These are phyloP conservation scores for Diacarnus erythraeanus DNA, from an alignment of 37 sponge, comb jelly and placozoan genomes.

Conservation along the genomic window DNA sequence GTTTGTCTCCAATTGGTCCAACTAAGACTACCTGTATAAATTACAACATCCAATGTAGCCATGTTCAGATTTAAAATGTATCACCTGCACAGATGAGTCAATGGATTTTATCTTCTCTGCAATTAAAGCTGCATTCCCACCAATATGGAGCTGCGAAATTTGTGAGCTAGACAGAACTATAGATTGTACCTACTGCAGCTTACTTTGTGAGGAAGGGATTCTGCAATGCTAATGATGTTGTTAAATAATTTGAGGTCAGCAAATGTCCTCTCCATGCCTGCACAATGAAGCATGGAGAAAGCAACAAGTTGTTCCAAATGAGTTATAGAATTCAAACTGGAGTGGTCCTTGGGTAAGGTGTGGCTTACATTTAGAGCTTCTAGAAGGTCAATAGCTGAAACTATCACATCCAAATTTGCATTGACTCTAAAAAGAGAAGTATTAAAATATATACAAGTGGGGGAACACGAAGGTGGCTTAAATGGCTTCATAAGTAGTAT, in stretches of 20 bases:
- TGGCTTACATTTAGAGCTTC: conserved; percentile 25
- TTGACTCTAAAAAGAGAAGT: conserved; percentile 59
- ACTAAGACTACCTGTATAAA: conserved; percentile 54
- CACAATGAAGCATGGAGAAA: conserved; percentile 73
- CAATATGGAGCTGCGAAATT: conserved; percentile 68
- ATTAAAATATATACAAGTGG: not conserved
- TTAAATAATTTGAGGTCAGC: conserved; percentile 28
- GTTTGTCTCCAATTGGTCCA: conserved; percentile 71
- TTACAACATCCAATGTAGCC: not conserved
- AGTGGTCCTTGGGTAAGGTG: conserved; percentile 37
- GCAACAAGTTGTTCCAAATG: conserved; percentile 65
- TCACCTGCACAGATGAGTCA: conserved; percentile 16
- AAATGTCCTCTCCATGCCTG: conserved; percentile 80
- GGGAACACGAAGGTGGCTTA: no score
- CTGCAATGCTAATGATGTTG: conserved; percentile 55
- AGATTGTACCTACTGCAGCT: not conserved
- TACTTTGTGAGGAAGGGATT: conserved; percentile 45
- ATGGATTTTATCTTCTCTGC: conserved; percentile 59
- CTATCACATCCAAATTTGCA: conserved; percentile 82
- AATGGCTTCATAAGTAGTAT: no score
- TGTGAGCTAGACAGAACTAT: no score
- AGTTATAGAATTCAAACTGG: conserved; percentile 16
- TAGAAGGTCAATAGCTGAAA: conserved; percentile 71
- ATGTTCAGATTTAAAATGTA: not conserved
- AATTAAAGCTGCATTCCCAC: conserved; percentile 95